Evolutionary conservation across 2,113 vertebrate species (phyloP).

Genomic region (Labeo rohita): DNA sequence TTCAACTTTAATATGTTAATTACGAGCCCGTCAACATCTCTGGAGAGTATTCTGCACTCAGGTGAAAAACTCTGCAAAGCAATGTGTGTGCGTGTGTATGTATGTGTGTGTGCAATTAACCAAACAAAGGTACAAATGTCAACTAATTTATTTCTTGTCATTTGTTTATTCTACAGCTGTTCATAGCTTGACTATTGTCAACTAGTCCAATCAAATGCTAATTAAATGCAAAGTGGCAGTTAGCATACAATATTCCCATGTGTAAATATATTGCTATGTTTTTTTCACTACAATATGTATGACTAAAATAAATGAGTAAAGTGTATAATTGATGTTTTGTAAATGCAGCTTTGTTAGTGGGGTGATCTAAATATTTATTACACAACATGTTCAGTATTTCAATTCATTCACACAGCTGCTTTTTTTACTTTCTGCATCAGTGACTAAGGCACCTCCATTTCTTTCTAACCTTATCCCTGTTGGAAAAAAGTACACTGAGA

Average conservation of each 20-base stretch:
- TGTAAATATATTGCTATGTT: slow-evolving; percentile 31
- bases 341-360: not conserved
- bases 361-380: not conserved
- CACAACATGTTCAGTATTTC: not conserved
- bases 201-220: slow-evolving; percentile 22
- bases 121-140: slow-evolving; percentile 48
- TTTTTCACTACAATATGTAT: not conserved
- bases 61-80: slow-evolving; percentile 7
- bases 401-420: not conserved
- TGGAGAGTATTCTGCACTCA: slow-evolving; percentile 39
- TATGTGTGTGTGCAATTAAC: not conserved
- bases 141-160: slow-evolving; percentile 25
- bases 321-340: not conserved
- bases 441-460: not conserved
- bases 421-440: not conserved
- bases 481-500: not conserved
- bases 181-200: slow-evolving; percentile 37
- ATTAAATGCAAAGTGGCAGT: slow-evolving; percentile 14
- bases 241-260: not conserved
- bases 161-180: slow-evolving; percentile 29
- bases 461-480: not conserved
- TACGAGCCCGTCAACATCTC: slow-evolving; percentile 25
- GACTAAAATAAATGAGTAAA: not conserved
- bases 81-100: slow-evolving; percentile 8
- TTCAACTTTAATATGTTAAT: slow-evolving; percentile 49